Percentiles rank a stretch among this genome's conserved stretches.
phyloP scores from a whole-genome alignment of 2,888 invertebrate species.

The Meganola albula region DNA sequence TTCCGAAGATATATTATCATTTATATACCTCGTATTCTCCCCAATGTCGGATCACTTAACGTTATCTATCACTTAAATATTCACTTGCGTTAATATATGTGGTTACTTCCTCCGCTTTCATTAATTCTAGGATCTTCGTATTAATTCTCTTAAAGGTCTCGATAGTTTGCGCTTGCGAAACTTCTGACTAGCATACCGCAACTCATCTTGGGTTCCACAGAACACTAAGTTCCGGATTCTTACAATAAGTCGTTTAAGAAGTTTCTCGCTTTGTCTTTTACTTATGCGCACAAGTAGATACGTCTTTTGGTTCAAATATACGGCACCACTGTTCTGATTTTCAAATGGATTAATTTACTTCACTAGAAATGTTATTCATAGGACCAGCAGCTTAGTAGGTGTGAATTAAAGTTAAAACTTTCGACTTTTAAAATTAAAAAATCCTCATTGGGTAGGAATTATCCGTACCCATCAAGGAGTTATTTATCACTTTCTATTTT shows the following conservation, averaged over 20 bases:
- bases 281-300: too few relatives aligned
- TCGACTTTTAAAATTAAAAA: too few relatives aligned
- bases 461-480: too few relatives aligned
- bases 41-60: constrained; percentile 26
- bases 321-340: too few relatives aligned
- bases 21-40: constrained; percentile 13
- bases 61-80: constrained; percentile 43
- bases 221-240: constrained; percentile 29
- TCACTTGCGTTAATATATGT: constrained; percentile 44
- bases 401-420: too few relatives aligned
- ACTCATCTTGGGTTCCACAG: constrained; percentile 25
- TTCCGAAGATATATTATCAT: constrained; percentile 19
- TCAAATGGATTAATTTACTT: too few relatives aligned
- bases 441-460: too few relatives aligned
- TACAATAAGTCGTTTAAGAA: constrained; percentile 21
- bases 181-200: constrained; percentile 31
- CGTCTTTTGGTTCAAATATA: too few relatives aligned
- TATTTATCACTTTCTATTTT: not conserved
- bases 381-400: too few relatives aligned
- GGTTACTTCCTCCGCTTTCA: constrained; percentile 37
- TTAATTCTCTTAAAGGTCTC: constrained; percentile 49
- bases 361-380: too few relatives aligned
- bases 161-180: constrained; percentile 27
- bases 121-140: constrained; percentile 42
- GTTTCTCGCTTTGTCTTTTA: constrained; percentile 18